Evolutionary conservation across 2,888 invertebrate species (phyloP).

Genomic region (Drosophila borborema): DNA sequence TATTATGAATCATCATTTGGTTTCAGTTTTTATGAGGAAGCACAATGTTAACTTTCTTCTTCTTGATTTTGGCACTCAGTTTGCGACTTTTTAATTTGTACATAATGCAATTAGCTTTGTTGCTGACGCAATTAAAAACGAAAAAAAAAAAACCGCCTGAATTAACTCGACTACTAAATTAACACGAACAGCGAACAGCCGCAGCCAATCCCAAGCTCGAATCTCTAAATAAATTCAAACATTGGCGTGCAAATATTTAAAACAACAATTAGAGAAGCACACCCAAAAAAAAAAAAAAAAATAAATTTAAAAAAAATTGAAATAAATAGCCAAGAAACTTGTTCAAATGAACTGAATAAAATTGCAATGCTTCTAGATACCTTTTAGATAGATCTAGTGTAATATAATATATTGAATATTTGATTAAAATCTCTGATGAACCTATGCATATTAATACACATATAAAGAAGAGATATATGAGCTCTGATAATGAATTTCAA

Average conservation of each 20-base stretch:
- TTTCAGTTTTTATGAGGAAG: conserved; percentile 46
- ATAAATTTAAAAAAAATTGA: conserved; percentile 32
- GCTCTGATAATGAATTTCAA: too few species aligned
- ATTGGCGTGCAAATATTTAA: conserved; percentile 63
- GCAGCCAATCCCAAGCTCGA: conserved; percentile 25
- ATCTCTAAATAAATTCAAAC: conserved; percentile 35
- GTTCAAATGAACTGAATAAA: background rate
- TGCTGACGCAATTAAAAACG: conserved; percentile 57
- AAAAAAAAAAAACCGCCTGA: conserved; percentile 38
- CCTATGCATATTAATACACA: too few species aligned
- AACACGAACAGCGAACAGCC: conserved; percentile 40
- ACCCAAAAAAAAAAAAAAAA: conserved; percentile 48
- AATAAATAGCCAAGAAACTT: conserved; percentile 15
- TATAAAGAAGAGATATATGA: too few species aligned
- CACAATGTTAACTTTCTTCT: conserved; percentile 25
- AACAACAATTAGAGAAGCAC: conserved; percentile 64
- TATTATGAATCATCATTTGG: conserved; percentile 21
- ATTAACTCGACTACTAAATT: conserved; percentile 53
- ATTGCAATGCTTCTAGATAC: background rate
- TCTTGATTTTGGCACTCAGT: conserved; percentile 30
- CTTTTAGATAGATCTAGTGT: background rate
- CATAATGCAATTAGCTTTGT: conserved; percentile 51
- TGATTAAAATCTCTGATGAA: background rate
- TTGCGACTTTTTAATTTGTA: conserved; percentile 48
- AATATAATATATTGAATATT: background rate